A percentile compares a stretch with the other conserved stretches of the same genome.
phyloP scores from a whole-genome alignment of 2,797 vertebrate genomes.

The Typhlichthys subterraneus region DNA sequence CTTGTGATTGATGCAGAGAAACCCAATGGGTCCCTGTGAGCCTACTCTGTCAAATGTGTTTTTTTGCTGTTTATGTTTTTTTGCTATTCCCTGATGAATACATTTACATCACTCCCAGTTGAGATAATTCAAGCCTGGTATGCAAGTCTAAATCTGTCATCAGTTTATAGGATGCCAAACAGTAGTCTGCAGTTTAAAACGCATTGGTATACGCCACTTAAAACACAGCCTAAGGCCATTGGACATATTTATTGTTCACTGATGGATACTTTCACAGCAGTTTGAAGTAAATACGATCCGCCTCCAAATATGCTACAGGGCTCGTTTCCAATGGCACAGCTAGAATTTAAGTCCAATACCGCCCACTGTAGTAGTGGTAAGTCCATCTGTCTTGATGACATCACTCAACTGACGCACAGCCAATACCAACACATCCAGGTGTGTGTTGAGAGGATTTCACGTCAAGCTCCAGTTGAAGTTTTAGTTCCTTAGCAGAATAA shows the following conservation, averaged over 20 bases:
- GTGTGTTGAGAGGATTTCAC: slow-evolving; percentile 58
- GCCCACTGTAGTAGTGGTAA: slow-evolving; percentile 48
- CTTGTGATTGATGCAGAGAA: too few relatives aligned
- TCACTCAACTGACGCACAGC: slow-evolving; percentile 50
- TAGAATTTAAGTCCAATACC: slow-evolving; percentile 45
- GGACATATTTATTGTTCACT: slow-evolving; percentile 59
- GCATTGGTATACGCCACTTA: slow-evolving; percentile 16
- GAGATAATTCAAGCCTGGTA: slow-evolving; percentile 29
- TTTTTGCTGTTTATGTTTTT: slow-evolving; percentile 16
- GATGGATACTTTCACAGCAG: slow-evolving; percentile 40
- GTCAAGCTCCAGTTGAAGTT: slow-evolving; percentile 54
- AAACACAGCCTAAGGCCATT: slow-evolving; percentile 37
- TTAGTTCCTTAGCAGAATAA: slow-evolving; percentile 44
- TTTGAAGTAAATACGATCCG: slow-evolving; percentile 41
- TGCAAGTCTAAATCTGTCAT: slow-evolving; percentile 18
- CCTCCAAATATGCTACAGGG: slow-evolving; percentile 23
- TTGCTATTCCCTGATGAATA: neutral
- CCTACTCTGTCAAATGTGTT: neutral
- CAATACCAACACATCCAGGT: slow-evolving; percentile 70
- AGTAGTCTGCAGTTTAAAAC: slow-evolving; percentile 12
- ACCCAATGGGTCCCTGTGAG: too few relatives aligned
- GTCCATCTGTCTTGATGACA: slow-evolving; percentile 59
- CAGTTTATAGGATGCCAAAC: slow-evolving; percentile 38
- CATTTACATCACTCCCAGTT: slow-evolving; percentile 14
- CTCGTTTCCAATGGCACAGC: slow-evolving; percentile 44